Evolutionary conservation across 2,888 invertebrate genomes (phyloP), one percentile per base, ranked within the genome.

Genomic region (Empis livida): DNA sequence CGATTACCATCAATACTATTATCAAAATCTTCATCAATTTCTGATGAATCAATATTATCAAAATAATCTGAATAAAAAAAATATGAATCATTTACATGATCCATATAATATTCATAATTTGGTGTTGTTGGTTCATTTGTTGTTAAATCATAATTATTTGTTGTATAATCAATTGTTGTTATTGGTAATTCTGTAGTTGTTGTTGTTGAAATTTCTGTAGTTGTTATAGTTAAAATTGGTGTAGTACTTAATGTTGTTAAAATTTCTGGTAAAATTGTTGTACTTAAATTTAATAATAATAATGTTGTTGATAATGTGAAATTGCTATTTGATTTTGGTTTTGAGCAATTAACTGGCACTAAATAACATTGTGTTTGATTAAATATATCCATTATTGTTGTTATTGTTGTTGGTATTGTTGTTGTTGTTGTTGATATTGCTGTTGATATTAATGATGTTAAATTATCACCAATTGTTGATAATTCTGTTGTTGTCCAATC

Each of bases 1-100:
- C 35, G 9, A 37, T n/a, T n/a, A 20, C 20, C 20, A 11, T 20
- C 31, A 39, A 27, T 20, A 14, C n/a, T 14, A 30, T 40, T 30
- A 15, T 46, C 15, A 14, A 15, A 23, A 39, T 30, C 43, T 15
- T 9, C 30, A 32, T 41, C 44, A 27, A 43, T 43, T 5, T 55
- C 54, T 15, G 46, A 42, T 3, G 38, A 40, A 13, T 51, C 53
- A 27, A 52, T 49, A 23, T 63, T 58, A n/a, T 56, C 60, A 49
- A 64, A 65, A 48, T 68, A 65, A 45, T 67, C 67, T 41, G 60
- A 57, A 41, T 64, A 67, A 10, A 60, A 59, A 44, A 68, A 67
- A 45, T 56, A 62, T 40, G 58, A 58, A 37, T 61, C 61, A 43
- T 50, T 43, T 47, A 54, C 54, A 16, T 55, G 54, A 45, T 56